phyloP scores from a whole-genome alignment of 1,140 invertebrate species.

The Dermatophagoides farinae region DNA sequence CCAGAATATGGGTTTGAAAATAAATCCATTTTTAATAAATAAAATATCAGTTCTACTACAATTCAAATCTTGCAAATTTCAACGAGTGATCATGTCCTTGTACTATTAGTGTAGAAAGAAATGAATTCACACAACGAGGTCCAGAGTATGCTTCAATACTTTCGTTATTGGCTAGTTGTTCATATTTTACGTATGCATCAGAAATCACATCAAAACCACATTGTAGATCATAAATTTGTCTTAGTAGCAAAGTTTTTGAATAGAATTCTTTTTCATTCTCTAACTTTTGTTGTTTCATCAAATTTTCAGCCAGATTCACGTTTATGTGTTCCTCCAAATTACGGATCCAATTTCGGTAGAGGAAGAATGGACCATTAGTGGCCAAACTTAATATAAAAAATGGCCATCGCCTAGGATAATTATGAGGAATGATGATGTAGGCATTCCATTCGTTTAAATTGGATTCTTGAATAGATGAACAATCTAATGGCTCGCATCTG shows the following conservation, averaged over 20 bases:
- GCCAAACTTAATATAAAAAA: background rate
- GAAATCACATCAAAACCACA: background rate
- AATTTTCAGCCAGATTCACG: background rate
- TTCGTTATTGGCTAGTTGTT: background rate
- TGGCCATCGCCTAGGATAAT: background rate
- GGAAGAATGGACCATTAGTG: background rate
- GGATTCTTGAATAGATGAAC: background rate
- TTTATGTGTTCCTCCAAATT: constrained; percentile 2
- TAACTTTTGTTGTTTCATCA: background rate
- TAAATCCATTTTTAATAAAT: too few species aligned
- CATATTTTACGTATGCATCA: background rate
- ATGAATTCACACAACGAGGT: constrained; percentile 1
- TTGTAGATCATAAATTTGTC: constrained; percentile 4
- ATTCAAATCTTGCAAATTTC: background rate
- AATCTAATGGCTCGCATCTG: background rate
- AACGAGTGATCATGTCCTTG: constrained; percentile 3
- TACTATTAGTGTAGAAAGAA: background rate
- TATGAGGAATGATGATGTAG: background rate
- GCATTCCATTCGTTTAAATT: background rate
- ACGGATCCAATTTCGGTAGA: background rate
- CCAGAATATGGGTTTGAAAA: too few species aligned
- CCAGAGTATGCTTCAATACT: constrained; percentile 1
- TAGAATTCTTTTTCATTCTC: background rate
- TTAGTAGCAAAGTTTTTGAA: background rate
- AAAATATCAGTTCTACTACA: too few species aligned